phyloP scores from a whole-genome alignment of 2,113 vertebrate genomes.

The Paradisaea rubra region DNA sequence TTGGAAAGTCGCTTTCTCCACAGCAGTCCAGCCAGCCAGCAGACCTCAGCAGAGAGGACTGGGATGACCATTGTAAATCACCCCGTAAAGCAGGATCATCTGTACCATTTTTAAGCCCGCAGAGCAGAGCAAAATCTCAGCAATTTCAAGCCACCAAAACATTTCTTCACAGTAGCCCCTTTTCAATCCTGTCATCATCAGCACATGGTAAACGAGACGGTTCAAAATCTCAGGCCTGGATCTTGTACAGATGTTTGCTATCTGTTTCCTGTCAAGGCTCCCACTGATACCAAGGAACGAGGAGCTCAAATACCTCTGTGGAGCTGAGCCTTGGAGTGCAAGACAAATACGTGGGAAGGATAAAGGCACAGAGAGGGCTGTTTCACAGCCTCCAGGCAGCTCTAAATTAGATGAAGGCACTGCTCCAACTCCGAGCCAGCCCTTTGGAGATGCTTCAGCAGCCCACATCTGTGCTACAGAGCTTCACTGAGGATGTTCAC shows the following conservation, averaged over 20 bases:
- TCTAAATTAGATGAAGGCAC: not conserved
- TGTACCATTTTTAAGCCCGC: not conserved
- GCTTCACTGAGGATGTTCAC: not conserved
- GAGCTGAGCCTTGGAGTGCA: not conserved
- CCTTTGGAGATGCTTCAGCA: not conserved
- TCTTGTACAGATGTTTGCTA: slow-evolving; percentile 2
- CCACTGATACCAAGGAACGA: not conserved
- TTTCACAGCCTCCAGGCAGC: not conserved
- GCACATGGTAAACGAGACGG: not conserved
- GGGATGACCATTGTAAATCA: not conserved
- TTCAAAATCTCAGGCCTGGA: not conserved
- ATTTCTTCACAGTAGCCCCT: not conserved
- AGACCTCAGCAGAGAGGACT: not conserved
- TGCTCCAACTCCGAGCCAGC: not conserved
- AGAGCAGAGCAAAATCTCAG: not conserved
- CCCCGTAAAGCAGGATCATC: not conserved
- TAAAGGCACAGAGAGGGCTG: not conserved
- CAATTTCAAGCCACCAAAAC: not conserved
- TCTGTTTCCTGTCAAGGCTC: not conserved
- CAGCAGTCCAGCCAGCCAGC: not conserved
- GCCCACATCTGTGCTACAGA: not conserved
- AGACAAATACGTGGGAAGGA: not conserved
- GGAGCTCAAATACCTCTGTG: not conserved
- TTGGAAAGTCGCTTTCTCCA: not conserved
- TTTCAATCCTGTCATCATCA: not conserved